These are phyloP conservation scores for Campodea augens DNA, from an alignment of 1,140 invertebrate genomes.

Conservation along the genomic window DNA sequence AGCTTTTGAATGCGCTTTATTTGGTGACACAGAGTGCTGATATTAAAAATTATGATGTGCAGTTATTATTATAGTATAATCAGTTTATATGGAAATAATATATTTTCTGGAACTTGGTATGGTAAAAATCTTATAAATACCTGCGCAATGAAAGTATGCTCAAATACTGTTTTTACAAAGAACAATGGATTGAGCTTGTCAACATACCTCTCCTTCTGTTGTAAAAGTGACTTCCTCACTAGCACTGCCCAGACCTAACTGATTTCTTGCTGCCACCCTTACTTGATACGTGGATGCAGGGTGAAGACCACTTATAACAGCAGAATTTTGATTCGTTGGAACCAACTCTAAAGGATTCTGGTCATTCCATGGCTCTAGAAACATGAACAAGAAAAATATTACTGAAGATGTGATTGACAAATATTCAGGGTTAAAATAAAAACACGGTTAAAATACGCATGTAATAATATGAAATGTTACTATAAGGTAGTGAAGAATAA, in stretches of 20 bases:
- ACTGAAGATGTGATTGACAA: not conserved
- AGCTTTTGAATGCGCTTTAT: too few relatives aligned
- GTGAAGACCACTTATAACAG: constrained; percentile 19
- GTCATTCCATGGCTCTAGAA: constrained; percentile 1
- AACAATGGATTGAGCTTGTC: constrained; percentile 25
- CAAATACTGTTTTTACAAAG: constrained; percentile 16
- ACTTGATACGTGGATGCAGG: constrained; percentile 29
- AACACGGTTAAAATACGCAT: too few relatives aligned
- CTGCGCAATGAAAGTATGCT: too few relatives aligned
- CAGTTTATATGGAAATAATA: too few relatives aligned
- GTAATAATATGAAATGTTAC: too few relatives aligned
- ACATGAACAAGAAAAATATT: not conserved
- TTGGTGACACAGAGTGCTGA: too few relatives aligned
- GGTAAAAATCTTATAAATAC: too few relatives aligned
- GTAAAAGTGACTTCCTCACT: constrained; percentile 21
- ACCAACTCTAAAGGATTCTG: not conserved
- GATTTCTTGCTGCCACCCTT: constrained; percentile 25
- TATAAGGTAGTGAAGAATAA: too few relatives aligned
- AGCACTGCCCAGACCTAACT: constrained; percentile 22
- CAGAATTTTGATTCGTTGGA: constrained; percentile 3
- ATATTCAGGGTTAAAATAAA: not conserved
- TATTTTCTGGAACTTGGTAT: too few relatives aligned
- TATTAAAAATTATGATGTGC: too few relatives aligned
- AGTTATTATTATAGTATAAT: too few relatives aligned
- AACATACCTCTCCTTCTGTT: constrained; percentile 28